Base-by-base conservation (phyloP, 2,888 invertebrate species). In the Drosophila seclusa region DNA sequence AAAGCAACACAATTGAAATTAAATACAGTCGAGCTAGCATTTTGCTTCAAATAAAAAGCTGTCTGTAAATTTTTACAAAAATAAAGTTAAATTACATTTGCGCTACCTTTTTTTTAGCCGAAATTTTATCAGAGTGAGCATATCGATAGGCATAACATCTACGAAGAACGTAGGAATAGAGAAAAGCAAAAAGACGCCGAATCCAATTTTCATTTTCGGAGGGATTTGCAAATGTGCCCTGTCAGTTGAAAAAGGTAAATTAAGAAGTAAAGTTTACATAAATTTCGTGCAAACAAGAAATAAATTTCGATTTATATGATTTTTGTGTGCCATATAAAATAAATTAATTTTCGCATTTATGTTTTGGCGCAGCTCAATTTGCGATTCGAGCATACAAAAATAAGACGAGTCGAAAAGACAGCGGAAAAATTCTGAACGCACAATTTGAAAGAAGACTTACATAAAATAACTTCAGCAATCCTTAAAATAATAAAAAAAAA, bases 181-280 rank as follows among this genome's bases (percentile, higher is more conserved):
- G 49, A 57, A 34, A 60, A 77, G 66, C 52, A 52, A 65, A 78
- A 74, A 61, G 75, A 78, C 75, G 77, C 77, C 71, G 63, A 67
- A 64, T 50, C 63, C 29, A 50, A 78, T 75, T 78, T 62, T 75
- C 61, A 64, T 78, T 71, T 78, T 76, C 57, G 57, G 63, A 66
- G 70, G 55, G 65, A 62, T 45, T 78, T 49, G 32, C 50, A 18
- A 67, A 57, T 52, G 53, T 65, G 55, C 36, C 59, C 32, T 77
- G 48, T 0, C 27, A 50, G 10, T 60, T 57, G 29, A 27, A 45
- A 60, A n/a, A 66, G 57, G 68, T 79, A 78, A 68, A 36, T 55
- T 16, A 45, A 24, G 7, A 18, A 10, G 4, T 16, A 24, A 5
- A 45, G 24, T 16, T 16, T 4, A 16, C 7, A 45, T 16, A 16